Evolutionary conservation across 2,888 invertebrate genomes (phyloP).

Genomic region (Clunio marinus): DNA sequence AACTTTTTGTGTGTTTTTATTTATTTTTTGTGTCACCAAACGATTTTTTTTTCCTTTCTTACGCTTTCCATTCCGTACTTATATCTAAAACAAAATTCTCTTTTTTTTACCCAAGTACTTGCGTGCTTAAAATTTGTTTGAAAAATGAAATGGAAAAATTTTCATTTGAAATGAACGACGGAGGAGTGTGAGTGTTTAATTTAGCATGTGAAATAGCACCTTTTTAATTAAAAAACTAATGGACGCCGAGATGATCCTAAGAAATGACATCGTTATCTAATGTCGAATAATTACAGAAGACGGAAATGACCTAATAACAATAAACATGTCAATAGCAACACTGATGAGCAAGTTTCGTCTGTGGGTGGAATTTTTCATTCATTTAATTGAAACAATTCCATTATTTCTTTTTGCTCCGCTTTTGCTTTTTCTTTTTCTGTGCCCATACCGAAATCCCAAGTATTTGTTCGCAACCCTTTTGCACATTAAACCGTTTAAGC

Average conservation of each 20-base stretch:
- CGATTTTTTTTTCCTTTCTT: constrained; percentile 10
- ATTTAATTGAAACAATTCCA: constrained; percentile 30
- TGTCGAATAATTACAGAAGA: background rate
- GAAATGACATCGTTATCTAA: background rate
- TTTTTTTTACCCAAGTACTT: no score
- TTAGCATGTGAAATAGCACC: constrained; percentile 1
- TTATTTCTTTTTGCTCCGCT: background rate
- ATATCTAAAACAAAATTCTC: no score
- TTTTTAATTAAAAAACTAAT: constrained; percentile 36
- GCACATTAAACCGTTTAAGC: constrained; percentile 9
- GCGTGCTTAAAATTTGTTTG: no score
- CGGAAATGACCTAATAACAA: constrained; percentile 34
- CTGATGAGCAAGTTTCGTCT: constrained; percentile 16
- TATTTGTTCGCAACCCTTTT: constrained; percentile 13
- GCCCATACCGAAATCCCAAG: background rate
- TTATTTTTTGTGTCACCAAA: background rate
- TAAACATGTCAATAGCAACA: constrained; percentile 34
- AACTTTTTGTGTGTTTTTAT: background rate
- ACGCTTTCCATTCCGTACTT: background rate
- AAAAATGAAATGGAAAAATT: background rate
- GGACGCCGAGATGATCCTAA: background rate
- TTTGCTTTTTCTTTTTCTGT: background rate
- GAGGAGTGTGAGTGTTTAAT: background rate
- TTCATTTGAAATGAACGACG: background rate
- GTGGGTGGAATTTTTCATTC: background rate